Conservation (phyloP, 2,797 vertebrate species). For the Octomys mimax region DNA sequence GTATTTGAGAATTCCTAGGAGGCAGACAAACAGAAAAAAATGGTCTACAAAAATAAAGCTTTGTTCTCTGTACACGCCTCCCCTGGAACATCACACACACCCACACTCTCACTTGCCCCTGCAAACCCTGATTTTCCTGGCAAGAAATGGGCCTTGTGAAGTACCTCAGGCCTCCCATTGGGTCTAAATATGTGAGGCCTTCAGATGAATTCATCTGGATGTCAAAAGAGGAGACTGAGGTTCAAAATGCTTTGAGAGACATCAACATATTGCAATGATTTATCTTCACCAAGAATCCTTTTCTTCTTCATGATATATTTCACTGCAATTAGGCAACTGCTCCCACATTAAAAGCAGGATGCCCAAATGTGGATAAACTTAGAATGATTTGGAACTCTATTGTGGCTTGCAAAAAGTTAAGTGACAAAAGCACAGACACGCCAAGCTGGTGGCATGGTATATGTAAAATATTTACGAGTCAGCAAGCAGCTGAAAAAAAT, state of each 20-base stretch:
- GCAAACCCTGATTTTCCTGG: not conserved
- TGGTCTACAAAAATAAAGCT: not conserved
- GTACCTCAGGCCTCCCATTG: not conserved
- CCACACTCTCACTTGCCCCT: not conserved
- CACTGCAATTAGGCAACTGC: constrained; percentile 59
- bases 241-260: constrained; percentile 49
- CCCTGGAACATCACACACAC: not conserved
- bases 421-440: not conserved
- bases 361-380: constrained; percentile 44
- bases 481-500: constrained; percentile 11
- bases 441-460: not conserved
- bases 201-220: constrained; percentile 18
- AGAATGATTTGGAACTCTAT: not conserved
- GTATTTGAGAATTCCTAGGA: not conserved
- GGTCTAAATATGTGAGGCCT: not conserved
- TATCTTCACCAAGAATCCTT: constrained; percentile 25
- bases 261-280: not conserved
- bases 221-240: constrained; percentile 23
- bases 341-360: constrained; percentile 61
- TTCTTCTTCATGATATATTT: constrained; percentile 40
- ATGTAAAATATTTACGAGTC: not conserved
- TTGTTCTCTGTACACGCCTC: not conserved
- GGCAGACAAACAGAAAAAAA: not conserved
- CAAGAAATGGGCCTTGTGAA: not conserved
- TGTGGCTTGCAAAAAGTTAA: constrained; percentile 31